Evolutionary conservation across 2,888 invertebrate species (phyloP), one percentile per base, ranked within the genome.

Genomic region (Agrilus mali): DNA sequence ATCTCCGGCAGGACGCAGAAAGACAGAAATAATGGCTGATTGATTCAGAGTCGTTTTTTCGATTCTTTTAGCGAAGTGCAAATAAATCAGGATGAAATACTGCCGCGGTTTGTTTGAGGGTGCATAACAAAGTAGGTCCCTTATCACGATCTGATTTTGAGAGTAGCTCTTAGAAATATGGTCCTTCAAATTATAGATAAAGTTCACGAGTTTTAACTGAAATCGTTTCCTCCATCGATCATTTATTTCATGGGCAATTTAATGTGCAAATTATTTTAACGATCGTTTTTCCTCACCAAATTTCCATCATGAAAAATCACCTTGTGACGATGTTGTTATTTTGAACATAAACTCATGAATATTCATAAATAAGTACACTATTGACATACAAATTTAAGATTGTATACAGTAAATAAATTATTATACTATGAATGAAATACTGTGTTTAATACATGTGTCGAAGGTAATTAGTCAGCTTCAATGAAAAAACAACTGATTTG

Each of bases 81-180:
- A 58, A 66, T 66, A 66, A 66, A 66, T 66, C 66, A 66, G 65
- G 65, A 64, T 66, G 66, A 66, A 66, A 66, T 66, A 66, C 63
- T 65, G 65, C 55, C 55, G 55, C 57, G 60, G 58, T 56, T 55
- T 54, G 56, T 50, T 52, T 50, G 56, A 56, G 66, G 66, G 65
- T 66, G 66, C 65, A 66, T 66, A 66, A 66, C 65, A 65, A 66
- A 66, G 64, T 61, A 65, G 64, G 54, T 54, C 49, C 53, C 52
- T 53, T 54, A 63, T 47, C 45, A 55, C 54, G 58, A 58, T 57
- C 58, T 56, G 63, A 65, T 65, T 64, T 64, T 63, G 61, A 57
- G 53, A 27, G 27, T 27, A 27, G 10, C 27, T 27, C 27, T 27
- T 27, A 27, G 27, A 49, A 27, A 27, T 27, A 27, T 27, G 27